Conservation (phyloP, 92 coral and sea anemone genomes). For the Epizoanthus scotinus region DNA sequence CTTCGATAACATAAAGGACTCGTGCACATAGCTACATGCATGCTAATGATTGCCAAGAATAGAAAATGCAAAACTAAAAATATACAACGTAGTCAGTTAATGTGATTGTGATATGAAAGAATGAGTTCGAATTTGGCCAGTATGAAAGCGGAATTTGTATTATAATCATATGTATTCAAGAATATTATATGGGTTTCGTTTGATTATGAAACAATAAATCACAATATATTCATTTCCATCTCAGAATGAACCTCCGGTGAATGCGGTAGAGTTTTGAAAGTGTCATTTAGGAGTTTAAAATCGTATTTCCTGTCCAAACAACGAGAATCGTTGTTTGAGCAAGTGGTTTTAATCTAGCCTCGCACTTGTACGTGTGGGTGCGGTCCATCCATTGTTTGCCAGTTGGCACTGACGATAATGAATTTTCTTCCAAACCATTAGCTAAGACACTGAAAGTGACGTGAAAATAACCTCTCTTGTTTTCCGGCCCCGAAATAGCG, state of each 20-base stretch:
- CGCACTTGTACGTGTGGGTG: slow-evolving; percentile 1
- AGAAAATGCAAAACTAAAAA: too few relatives aligned
- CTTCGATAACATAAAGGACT: too few relatives aligned
- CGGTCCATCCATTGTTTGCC: neutral
- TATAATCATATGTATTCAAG: neutral
- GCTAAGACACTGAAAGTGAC: neutral
- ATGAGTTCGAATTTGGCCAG: neutral
- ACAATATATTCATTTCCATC: neutral
- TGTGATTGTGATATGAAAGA: too few relatives aligned
- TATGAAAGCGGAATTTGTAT: neutral
- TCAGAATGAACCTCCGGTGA: neutral
- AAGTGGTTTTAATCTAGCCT: slow-evolving; percentile 9
- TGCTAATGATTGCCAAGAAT: too few relatives aligned
- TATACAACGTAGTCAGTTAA: too few relatives aligned
- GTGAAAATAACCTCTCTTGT: neutral
- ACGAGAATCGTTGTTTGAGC: slow-evolving; percentile 8
- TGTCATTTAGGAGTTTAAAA: neutral
- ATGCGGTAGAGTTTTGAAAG: slow-evolving; percentile 1
- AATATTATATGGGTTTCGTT: neutral
- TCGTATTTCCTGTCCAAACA: neutral
- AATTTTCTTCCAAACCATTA: neutral
- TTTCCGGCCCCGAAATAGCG: too few relatives aligned
- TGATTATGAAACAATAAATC: neutral
- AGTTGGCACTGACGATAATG: neutral
- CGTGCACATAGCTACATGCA: too few relatives aligned